Percentiles rank a stretch among this genome's conserved stretches.
These are phyloP conservation scores for Euleptes europaea DNA, from an alignment of 2,113 vertebrate genomes.

Conservation along the genomic window DNA sequence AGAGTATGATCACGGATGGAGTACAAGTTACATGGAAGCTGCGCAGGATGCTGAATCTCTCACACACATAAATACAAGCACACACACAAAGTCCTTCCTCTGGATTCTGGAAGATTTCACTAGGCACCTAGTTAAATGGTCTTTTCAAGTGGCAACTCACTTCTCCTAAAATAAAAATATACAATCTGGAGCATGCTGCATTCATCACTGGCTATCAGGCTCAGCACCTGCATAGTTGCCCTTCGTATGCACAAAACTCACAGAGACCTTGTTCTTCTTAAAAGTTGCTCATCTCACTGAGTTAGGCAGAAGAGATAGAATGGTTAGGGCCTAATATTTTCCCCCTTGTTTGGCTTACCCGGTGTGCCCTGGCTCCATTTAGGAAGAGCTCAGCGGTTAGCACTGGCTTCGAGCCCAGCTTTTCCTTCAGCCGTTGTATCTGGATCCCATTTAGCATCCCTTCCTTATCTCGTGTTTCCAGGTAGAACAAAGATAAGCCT, in stretches of 20 bases:
- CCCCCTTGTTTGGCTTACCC: conserved; percentile 54
- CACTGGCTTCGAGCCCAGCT: conserved; percentile 86
- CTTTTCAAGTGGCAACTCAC: neutral
- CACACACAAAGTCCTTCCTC: too few relatives aligned
- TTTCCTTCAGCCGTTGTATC: conserved; percentile 87
- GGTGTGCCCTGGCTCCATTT: conserved; percentile 76
- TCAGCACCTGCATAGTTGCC: neutral
- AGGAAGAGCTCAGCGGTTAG: conserved; percentile 88
- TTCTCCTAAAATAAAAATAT: neutral
- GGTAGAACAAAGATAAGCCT: conserved; percentile 86
- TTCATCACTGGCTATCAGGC: too few relatives aligned
- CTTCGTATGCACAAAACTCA: too few relatives aligned
- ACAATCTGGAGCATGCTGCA: neutral
- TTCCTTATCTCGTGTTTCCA: conserved; percentile 74
- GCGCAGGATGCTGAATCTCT: neutral
- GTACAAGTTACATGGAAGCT: too few relatives aligned
- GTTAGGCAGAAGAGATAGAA: neutral
- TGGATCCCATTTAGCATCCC: conserved; percentile 79
- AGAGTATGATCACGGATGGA: too few relatives aligned
- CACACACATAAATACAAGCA: neutral
- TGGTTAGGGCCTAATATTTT: too few relatives aligned
- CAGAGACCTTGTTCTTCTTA: neutral
- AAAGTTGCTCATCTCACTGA: fast-evolving
- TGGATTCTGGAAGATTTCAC: neutral
- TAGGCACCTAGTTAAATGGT: neutral